Evolutionary conservation across 2,797 vertebrate genomes (phyloP).

Genomic region (Characodon lateralis): DNA sequence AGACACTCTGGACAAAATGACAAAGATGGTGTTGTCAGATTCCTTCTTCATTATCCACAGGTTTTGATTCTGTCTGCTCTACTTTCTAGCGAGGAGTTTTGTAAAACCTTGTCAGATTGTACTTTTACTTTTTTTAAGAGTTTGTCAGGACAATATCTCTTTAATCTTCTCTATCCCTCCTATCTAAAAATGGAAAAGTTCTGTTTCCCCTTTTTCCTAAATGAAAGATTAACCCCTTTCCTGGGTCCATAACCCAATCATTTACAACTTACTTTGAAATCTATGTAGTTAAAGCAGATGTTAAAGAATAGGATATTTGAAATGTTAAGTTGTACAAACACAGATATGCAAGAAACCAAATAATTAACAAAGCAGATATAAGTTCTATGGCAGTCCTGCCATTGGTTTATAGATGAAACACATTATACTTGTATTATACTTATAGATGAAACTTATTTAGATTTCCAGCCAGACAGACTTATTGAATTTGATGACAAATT

Average conservation of each 20-base stretch:
- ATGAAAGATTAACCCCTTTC: conserved; percentile 49
- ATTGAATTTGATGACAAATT: too few species aligned
- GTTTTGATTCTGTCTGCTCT: conserved; percentile 71
- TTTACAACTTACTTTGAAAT: conserved; percentile 53
- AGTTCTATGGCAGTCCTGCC: background rate
- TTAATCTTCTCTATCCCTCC: conserved; percentile 68
- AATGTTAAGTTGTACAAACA: conserved; percentile 42
- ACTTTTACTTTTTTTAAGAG: conserved; percentile 47
- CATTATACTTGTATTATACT: background rate
- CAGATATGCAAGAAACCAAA: background rate
- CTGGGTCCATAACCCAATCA: conserved; percentile 57
- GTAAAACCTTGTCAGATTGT: conserved; percentile 75
- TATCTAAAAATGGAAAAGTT: conserved; percentile 55
- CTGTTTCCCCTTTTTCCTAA: background rate
- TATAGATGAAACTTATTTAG: background rate
- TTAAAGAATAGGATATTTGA: conserved; percentile 47
- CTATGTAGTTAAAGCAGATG: conserved; percentile 41
- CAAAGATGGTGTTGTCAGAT: conserved; percentile 62
- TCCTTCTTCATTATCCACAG: conserved; percentile 54
- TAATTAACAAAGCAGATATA: too few species aligned
- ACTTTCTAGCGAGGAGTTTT: conserved; percentile 63
- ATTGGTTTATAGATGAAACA: background rate
- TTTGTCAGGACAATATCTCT: conserved; percentile 73
- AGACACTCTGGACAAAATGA: conserved; percentile 43
- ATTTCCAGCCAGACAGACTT: too few species aligned